Evolutionary conservation across 2,888 invertebrate species (phyloP).

Genomic region (Brassicogethes aeneus): DNA sequence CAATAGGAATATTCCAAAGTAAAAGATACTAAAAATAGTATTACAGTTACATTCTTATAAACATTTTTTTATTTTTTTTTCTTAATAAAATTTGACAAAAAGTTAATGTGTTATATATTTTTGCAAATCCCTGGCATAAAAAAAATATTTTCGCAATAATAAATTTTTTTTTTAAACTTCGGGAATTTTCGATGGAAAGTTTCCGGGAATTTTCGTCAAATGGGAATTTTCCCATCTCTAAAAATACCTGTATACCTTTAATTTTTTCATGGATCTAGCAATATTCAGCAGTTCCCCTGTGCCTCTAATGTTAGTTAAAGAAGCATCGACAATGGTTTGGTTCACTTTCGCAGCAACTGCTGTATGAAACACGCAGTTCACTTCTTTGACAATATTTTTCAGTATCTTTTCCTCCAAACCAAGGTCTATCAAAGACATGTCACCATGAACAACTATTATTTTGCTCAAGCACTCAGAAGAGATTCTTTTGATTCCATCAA

Average conservation of each 20-base stretch:
- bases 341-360: conserved; percentile 69
- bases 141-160: too few species aligned
- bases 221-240: too few species aligned
- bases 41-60: too few species aligned
- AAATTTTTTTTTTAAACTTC: too few species aligned
- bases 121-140: too few species aligned
- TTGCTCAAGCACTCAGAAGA: conserved; percentile 46
- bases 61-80: too few species aligned
- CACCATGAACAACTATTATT: conserved; percentile 48
- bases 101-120: too few species aligned
- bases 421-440: conserved; percentile 44
- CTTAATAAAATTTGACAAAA: too few species aligned
- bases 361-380: conserved; percentile 62
- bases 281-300: conserved; percentile 54
- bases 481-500: conserved; percentile 42
- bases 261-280: conserved; percentile 41
- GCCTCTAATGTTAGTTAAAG: conserved; percentile 58
- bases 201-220: too few species aligned
- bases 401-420: conserved; percentile 46
- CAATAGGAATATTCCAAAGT: too few species aligned
- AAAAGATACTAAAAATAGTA: too few species aligned
- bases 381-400: conserved; percentile 42
- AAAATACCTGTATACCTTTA: conserved; percentile 44
- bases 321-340: conserved; percentile 55
- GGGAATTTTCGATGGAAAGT: too few species aligned